Evolutionary conservation across 2,797 vertebrate species (phyloP).

Genomic region (Eupleurogrammus muticus): DNA sequence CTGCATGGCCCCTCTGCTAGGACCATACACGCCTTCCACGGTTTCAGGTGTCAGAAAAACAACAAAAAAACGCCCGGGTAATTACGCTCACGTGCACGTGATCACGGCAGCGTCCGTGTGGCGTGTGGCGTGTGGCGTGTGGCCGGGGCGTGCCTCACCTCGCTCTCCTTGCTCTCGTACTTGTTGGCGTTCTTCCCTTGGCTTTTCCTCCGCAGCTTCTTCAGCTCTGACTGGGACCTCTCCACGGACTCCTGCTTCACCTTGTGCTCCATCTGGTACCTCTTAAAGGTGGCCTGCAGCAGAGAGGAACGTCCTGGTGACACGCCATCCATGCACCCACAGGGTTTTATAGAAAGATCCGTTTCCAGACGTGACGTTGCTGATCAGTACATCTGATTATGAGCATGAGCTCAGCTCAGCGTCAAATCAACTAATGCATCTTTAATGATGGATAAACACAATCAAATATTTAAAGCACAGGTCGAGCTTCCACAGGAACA

Average conservation of each 20-base stretch:
- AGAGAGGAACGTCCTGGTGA: constrained; percentile 19
- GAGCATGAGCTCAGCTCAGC: no score
- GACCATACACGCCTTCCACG: constrained; percentile 41
- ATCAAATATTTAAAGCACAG: no score
- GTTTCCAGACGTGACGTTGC: no score
- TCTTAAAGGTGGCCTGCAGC: constrained; percentile 92
- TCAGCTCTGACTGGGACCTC: constrained; percentile 94
- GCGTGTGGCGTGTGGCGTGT: neutral
- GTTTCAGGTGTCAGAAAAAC: constrained; percentile 55
- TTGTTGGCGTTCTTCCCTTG: constrained; percentile 94
- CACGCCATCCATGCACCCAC: no score
- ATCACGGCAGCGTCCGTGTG: neutral
- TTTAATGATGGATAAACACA: no score
- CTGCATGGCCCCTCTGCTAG: no score
- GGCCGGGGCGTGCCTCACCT: constrained; percentile 83
- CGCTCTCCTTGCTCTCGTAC: constrained; percentile 94
- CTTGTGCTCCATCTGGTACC: constrained; percentile 94
- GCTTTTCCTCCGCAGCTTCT: constrained; percentile 96
- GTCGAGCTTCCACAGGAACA: no score
- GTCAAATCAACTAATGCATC: no score
- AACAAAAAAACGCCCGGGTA: no score
- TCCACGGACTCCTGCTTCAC: constrained; percentile 94
- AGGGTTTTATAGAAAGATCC: no score
- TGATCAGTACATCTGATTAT: no score
- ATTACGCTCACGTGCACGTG: constrained; percentile 2